Base-by-base conservation (phyloP, 2,797 vertebrate species). In the Tangara arthus region DNA sequence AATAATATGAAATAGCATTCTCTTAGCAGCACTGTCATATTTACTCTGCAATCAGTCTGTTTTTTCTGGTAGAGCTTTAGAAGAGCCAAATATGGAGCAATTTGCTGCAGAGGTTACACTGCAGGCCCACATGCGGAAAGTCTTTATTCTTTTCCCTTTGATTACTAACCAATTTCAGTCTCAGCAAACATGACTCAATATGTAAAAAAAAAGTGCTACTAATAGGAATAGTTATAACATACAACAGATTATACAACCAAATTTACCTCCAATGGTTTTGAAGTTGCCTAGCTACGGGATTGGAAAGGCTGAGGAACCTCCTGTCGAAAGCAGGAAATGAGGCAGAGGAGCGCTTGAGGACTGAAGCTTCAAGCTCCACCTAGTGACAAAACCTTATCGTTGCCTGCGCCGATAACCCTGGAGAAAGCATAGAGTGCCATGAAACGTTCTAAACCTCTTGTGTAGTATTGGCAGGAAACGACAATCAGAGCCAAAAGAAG, bases 171-270 rank as follows among this genome's bases (percentile, higher is more conserved):
- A 96, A 85, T 82, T 94, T 96, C 76, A 91, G 81, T 70, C 92
- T 82, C 46, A 94, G 69, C 78, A 90, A 94, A 87, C 80, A 96
- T 97, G 96, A 97, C 91, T 97, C 92, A 95, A 4, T 77, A 79
- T 75, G 81, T 87, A 63, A 84, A 86, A 95, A 46, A 28, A 91
- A 64, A 14, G 27, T 11, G 5, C 69, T 79, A 73, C 52, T 75
- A 93, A 79, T 79, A 88, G 59, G 73, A 84, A 53, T 65, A 41
- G 12, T 89, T 87, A n/a, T 49, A 95, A 81, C 86, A 92, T 82
- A 70, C 52, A 85, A 60, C 70, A 94, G 65, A 96, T 96, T 95
- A 97, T 88, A 90, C 79, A 92, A 90, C 64, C 55, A 90, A 93
- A 82, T 89, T 90, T 85, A 94, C 94, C 91, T 96, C 91, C 80